Evolutionary conservation across 23 tunicate genomes (phyloP).

Genomic region (Diplosoma virens): DNA sequence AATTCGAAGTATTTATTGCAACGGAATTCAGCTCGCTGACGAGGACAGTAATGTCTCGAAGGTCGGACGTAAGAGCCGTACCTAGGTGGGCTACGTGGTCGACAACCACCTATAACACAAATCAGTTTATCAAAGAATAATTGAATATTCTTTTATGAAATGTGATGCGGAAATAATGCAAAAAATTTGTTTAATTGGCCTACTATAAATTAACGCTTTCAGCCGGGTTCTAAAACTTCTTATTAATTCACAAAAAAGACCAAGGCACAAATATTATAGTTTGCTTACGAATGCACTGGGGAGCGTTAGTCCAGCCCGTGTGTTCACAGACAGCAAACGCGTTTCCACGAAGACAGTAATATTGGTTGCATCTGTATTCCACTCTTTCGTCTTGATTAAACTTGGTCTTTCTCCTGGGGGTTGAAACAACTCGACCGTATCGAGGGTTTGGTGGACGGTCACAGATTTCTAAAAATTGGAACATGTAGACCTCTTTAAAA

Average conservation of each 20-base stretch:
- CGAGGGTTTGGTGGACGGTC: background rate
- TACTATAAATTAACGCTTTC: background rate
- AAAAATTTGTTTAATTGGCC: background rate
- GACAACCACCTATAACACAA: constrained; percentile 6
- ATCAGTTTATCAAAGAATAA: background rate
- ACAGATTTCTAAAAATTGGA: background rate
- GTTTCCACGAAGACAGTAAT: constrained; percentile 14
- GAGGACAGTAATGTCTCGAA: constrained; percentile 11
- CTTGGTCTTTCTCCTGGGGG: background rate
- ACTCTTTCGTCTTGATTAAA: background rate
- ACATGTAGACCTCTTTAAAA: background rate
- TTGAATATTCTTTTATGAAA: too few relatives aligned
- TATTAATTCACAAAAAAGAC: too few relatives aligned
- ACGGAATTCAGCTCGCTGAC: background rate
- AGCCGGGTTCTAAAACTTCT: too few relatives aligned
- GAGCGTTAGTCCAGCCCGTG: background rate
- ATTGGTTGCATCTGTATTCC: constrained; percentile 21
- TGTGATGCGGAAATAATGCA: too few relatives aligned
- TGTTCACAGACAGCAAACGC: background rate
- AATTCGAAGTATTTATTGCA: constrained; percentile 1
- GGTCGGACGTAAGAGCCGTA: constrained; percentile 13
- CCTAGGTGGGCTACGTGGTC: constrained; percentile 12
- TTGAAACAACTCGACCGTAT: background rate
- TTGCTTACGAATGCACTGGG: constrained; percentile 12
- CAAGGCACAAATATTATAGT: too few relatives aligned